Conservation (phyloP, 1,140 invertebrate species). For the Bicyclus anynana region DNA sequence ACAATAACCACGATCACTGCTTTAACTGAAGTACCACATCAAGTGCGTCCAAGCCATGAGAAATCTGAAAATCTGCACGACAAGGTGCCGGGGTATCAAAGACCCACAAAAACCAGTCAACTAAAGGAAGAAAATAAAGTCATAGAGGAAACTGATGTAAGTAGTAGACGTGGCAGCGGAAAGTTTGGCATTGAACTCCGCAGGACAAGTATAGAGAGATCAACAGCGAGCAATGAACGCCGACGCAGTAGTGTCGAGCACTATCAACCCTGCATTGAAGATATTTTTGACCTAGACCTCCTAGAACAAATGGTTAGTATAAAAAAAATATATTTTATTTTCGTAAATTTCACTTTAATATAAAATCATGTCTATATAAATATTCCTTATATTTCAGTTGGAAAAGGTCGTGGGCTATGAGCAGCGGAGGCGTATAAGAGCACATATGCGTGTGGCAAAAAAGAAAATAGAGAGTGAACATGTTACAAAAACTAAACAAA, state of each 20-base stretch:
- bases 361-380: background rate
- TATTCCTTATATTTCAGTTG: constrained; percentile 74
- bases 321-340: constrained; percentile 23
- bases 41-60: constrained; percentile 23
- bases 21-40: constrained; percentile 30
- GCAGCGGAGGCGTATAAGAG: constrained; percentile 83
- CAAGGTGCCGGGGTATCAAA: constrained; percentile 54
- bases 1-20: constrained; percentile 38
- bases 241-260: constrained; percentile 70
- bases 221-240: constrained; percentile 54
- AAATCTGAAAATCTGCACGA: constrained; percentile 41
- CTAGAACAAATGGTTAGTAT: constrained; percentile 81
- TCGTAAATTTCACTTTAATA: constrained; percentile 13
- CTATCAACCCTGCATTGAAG: constrained; percentile 80
- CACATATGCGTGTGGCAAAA: constrained; percentile 84
- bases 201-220: constrained; percentile 73
- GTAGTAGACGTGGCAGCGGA: constrained; percentile 73
- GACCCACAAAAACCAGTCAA: constrained; percentile 61
- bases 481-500: constrained; percentile 39
- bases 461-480: constrained; percentile 72
- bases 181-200: constrained; percentile 82
- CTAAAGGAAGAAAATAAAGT: constrained; percentile 52
- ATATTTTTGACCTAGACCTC: constrained; percentile 82
- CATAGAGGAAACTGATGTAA: constrained; percentile 53
- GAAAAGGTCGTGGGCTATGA: constrained; percentile 86